A percentile compares a stretch with the other conserved stretches of the same genome.
These are phyloP conservation scores for Troglohyphantes excavatus DNA, from an alignment of 2,888 invertebrate species.

Conservation along the genomic window DNA sequence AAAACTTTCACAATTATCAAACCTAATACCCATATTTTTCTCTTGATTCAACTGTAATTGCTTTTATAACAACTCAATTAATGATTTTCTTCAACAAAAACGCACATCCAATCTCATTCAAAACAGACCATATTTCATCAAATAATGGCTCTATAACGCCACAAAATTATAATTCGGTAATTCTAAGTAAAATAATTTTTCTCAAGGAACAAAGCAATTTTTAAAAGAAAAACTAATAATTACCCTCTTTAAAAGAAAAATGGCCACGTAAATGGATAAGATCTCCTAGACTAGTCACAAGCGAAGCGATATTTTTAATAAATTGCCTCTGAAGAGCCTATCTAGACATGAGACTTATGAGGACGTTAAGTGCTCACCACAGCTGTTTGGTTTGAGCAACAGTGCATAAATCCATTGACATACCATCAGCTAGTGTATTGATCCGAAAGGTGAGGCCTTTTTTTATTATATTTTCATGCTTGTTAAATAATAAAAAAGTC, in stretches of 20 bases:
- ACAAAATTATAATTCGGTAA: too few species aligned
- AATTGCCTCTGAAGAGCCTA: conserved; percentile 11
- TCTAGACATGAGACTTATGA: conserved; percentile 22
- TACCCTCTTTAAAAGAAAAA: not conserved
- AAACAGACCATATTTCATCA: too few species aligned
- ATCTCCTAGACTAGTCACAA: not conserved
- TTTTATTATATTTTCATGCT: not conserved
- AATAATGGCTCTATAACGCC: too few species aligned
- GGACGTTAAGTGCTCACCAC: conserved; percentile 26
- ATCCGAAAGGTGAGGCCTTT: not conserved
- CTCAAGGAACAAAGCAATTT: not conserved
- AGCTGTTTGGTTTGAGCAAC: conserved; percentile 18
- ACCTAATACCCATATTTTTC: too few species aligned
- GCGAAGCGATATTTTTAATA: conserved; percentile 2
- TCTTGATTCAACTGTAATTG: too few species aligned
- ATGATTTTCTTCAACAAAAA: too few species aligned
- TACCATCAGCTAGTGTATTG: conserved; percentile 11
- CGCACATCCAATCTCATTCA: too few species aligned
- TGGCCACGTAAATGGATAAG: not conserved
- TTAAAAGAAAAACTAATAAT: not conserved
- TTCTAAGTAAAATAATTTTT: too few species aligned
- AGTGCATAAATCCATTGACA: conserved; percentile 18
- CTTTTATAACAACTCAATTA: too few species aligned
- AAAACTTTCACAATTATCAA: too few species aligned
- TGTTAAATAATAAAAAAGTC: not conserved